phyloP scores from a whole-genome alignment of 2,888 invertebrate species.

The Eupithecia exiguata region DNA sequence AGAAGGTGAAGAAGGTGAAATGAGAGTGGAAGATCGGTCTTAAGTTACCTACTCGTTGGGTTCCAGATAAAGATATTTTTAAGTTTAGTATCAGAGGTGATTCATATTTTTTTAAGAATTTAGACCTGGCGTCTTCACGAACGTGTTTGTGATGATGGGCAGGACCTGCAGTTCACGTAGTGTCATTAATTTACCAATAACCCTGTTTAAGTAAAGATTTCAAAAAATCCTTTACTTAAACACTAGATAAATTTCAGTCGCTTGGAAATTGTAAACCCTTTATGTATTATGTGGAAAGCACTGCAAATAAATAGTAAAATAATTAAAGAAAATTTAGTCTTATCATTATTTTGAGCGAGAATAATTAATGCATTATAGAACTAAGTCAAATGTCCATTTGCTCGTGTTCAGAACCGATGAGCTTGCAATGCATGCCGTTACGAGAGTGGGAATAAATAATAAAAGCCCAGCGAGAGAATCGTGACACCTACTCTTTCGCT shows the following conservation, averaged over 20 bases:
- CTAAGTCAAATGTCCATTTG: slow-evolving; percentile 68
- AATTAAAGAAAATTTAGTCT: not conserved
- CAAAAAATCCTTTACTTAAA: no score
- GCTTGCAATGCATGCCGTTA: slow-evolving; percentile 63
- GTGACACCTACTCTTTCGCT: slow-evolving; percentile 80
- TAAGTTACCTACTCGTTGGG: no score
- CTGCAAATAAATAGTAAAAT: not conserved
- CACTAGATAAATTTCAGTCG: not conserved
- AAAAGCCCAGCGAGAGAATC: slow-evolving; percentile 73
- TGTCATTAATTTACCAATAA: no score
- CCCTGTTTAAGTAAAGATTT: no score
- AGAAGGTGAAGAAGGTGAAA: no score
- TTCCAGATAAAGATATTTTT: no score
- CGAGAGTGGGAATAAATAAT: slow-evolving; percentile 77
- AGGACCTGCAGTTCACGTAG: no score
- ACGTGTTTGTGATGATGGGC: no score
- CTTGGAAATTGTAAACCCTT: not conserved
- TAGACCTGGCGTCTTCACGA: no score
- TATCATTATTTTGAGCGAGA: not conserved
- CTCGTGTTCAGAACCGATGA: slow-evolving; percentile 59
- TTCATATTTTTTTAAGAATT: no score
- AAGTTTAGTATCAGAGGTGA: no score
- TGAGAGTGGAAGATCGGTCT: no score
- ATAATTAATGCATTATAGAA: slow-evolving; percentile 21
- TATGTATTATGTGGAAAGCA: not conserved